Evolutionary conservation across 1,140 invertebrate genomes (phyloP).

Genomic region (Ooceraea biroi): DNA sequence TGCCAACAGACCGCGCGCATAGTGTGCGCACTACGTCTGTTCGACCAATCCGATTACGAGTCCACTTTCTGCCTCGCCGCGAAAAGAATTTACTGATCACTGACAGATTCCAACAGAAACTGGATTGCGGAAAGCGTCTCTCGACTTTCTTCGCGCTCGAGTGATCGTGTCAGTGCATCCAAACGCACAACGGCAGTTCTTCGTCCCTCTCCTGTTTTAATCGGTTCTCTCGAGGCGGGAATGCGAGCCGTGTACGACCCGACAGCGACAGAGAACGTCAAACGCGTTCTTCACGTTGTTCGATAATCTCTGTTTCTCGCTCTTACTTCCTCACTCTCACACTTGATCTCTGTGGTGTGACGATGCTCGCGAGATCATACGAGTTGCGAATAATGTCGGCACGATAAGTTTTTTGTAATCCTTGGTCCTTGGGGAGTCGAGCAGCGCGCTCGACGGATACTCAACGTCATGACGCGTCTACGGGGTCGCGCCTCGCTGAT

Average conservation of each 20-base stretch:
- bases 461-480: constrained; percentile 77
- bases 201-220: no score
- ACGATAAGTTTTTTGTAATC: constrained; percentile 10
- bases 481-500: constrained; percentile 79
- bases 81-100: no score
- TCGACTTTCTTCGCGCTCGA: no score
- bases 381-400: background rate
- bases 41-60: background rate
- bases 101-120: no score
- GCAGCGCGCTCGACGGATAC: background rate
- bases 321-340: background rate
- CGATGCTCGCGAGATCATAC: background rate
- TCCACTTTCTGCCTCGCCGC: no score
- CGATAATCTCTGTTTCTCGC: background rate
- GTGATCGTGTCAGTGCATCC: no score
- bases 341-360: background rate
- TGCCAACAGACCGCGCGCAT: constrained; percentile 38
- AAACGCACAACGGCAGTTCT: no score
- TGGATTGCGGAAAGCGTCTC: no score
- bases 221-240: no score
- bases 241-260: no score
- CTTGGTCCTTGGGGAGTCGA: background rate
- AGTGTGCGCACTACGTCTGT: no score
- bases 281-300: background rate
- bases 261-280: no score